Percentiles rank a stretch among this genome's conserved stretches.
Conservation (phyloP, 2,797 vertebrate species). For the Xyrichtys novacula region DNA sequence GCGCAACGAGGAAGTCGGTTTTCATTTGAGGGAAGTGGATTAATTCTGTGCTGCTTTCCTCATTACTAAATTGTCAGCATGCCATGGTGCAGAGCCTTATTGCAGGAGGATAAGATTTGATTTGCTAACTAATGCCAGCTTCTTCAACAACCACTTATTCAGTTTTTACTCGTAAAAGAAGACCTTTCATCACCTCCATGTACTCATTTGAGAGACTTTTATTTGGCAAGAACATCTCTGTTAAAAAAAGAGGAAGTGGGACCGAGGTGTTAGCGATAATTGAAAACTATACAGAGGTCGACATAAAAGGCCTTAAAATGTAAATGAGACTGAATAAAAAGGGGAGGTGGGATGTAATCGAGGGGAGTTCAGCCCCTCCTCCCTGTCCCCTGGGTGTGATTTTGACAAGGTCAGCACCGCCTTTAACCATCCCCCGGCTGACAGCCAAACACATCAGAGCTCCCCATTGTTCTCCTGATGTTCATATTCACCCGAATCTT, state of each 20-base stretch:
- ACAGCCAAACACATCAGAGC: constrained; percentile 43
- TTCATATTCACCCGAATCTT: neutral
- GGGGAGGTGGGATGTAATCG: constrained; percentile 10
- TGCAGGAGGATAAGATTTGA: neutral
- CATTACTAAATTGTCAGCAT: neutral
- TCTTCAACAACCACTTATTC: neutral
- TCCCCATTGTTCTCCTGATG: constrained; percentile 50
- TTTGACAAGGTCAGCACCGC: constrained; percentile 70
- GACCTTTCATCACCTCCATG: neutral
- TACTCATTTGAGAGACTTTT: neutral
- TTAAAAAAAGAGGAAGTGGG: neutral
- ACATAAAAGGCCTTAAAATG: constrained; percentile 30
- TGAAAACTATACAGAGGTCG: neutral
- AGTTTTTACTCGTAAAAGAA: neutral
- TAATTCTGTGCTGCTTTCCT: neutral
- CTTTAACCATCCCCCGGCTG: constrained; percentile 50
- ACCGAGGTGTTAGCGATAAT: neutral
- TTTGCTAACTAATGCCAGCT: constrained; percentile 2
- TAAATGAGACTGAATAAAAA: constrained; percentile 58
- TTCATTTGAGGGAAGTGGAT: neutral
- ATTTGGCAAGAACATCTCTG: neutral
- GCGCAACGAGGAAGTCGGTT: constrained; percentile 4
- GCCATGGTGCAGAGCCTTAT: neutral
- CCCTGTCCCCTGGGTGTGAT: constrained; percentile 53
- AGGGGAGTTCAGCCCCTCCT: constrained; percentile 29